These are phyloP conservation scores for Cheilosia soror DNA, from an alignment of 2,888 invertebrate species.

Conservation along the genomic window DNA sequence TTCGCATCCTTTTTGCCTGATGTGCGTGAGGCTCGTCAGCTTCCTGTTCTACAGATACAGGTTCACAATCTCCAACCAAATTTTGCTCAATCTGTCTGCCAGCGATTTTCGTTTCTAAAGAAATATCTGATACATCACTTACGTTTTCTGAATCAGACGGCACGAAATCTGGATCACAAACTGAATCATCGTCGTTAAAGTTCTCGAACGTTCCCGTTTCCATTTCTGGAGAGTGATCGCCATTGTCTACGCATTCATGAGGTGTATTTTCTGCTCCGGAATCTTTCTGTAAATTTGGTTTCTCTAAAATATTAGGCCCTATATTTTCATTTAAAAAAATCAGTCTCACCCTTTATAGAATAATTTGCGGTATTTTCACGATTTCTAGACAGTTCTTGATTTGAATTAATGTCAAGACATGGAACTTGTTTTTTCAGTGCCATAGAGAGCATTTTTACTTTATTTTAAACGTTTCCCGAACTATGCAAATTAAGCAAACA, in stretches of 20 bases:
- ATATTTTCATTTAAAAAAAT: not conserved
- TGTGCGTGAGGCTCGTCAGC: constrained; percentile 1
- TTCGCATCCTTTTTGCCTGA: constrained; percentile 5
- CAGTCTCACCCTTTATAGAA: not conserved
- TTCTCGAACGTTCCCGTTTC: not conserved
- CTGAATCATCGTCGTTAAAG: constrained; percentile 5
- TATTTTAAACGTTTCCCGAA: not conserved
- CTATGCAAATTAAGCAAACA: constrained; percentile 1
- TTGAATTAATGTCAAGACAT: not conserved
- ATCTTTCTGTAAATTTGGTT: not conserved
- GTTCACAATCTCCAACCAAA: constrained; percentile 4
- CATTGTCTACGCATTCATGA: constrained; percentile 6
- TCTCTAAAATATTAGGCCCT: constrained; percentile 2
- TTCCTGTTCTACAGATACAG: not conserved
- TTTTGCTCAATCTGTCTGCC: constrained; percentile 14
- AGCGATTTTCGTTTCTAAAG: constrained; percentile 6
- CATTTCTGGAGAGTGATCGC: not conserved
- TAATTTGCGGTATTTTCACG: not conserved
- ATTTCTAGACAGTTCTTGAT: not conserved
- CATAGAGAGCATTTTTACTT: constrained; percentile 3
- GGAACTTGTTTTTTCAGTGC: constrained; percentile 2
- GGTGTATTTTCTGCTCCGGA: not conserved
- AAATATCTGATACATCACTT: constrained; percentile 11
- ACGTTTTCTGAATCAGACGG: constrained; percentile 10
- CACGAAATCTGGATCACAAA: constrained; percentile 15